These are phyloP conservation scores for Agrochola litura DNA, from an alignment of 2,888 invertebrate species.

Conservation along the genomic window DNA sequence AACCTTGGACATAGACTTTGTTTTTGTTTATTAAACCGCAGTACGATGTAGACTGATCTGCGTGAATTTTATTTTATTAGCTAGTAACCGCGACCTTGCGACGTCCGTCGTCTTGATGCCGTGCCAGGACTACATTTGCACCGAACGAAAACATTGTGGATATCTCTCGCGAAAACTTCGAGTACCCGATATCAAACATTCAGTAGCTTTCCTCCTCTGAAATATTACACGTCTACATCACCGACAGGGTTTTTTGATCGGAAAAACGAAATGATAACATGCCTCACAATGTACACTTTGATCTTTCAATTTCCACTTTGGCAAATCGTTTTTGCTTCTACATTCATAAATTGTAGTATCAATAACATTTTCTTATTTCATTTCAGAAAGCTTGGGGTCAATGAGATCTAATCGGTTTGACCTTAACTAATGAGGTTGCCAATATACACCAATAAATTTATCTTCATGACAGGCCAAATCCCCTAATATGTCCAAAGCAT, in stretches of 20 bases:
- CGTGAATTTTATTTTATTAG: conserved; percentile 70
- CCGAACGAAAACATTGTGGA: conserved; percentile 48
- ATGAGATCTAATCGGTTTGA: conserved; percentile 27
- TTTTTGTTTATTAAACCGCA: conserved; percentile 67
- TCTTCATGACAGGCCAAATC: conserved; percentile 44
- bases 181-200: conserved; percentile 45
- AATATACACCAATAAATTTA: conserved; percentile 46
- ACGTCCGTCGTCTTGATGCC: conserved; percentile 71
- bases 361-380: conserved; percentile 14
- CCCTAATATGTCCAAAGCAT: conserved; percentile 55
- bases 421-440: conserved; percentile 34
- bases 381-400: conserved; percentile 1
- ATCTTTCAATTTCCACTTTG: conserved; percentile 56
- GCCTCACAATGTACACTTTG: conserved; percentile 43
- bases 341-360: conserved; percentile 25
- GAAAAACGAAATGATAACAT: conserved; percentile 39
- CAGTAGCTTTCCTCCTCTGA: conserved; percentile 32
- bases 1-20: conserved; percentile 64
- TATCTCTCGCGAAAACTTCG: conserved; percentile 35
- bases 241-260: conserved; percentile 45
- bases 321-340: conserved; percentile 37
- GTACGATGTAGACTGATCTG: conserved; percentile 51
- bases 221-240: conserved; percentile 50
- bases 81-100: conserved; percentile 81
- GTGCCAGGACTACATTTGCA: conserved; percentile 77